phyloP scores from a whole-genome alignment of 2,797 vertebrate genomes.

The Jordanella pulchra region DNA sequence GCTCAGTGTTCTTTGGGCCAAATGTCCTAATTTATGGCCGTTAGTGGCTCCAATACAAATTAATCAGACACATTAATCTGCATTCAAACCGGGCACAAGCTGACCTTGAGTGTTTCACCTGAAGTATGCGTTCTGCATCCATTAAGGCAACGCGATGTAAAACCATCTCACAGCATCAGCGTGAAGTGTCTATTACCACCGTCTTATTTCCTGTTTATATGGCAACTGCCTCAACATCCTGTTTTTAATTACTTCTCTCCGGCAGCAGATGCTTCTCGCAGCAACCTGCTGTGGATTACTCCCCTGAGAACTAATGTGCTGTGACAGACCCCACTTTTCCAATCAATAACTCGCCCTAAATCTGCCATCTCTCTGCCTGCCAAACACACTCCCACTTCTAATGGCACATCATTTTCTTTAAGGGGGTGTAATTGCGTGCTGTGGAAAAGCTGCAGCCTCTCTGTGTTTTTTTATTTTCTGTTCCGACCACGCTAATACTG shows the following conservation, averaged over 20 bases:
- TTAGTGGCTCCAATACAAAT: slow-evolving; percentile 49
- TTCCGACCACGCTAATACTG: slow-evolving; percentile 62
- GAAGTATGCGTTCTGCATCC: slow-evolving; percentile 73
- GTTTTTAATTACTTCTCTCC: slow-evolving; percentile 84
- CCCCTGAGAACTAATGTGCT: slow-evolving; percentile 85
- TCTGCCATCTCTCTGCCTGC: slow-evolving; percentile 83
- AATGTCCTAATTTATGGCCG: slow-evolving; percentile 56
- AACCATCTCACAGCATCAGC: slow-evolving; percentile 76
- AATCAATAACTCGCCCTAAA: slow-evolving; percentile 86
- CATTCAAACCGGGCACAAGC: slow-evolving; percentile 67
- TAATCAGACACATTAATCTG: slow-evolving; percentile 71
- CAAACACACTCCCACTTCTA: slow-evolving; percentile 80
- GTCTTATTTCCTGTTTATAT: slow-evolving; percentile 85
- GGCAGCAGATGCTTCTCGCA: slow-evolving; percentile 82
- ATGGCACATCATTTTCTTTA: slow-evolving; percentile 82
- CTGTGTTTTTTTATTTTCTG: slow-evolving; percentile 41
- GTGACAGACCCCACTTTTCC: slow-evolving; percentile 86
- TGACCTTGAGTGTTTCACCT: slow-evolving; percentile 79
- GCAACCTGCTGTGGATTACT: slow-evolving; percentile 83
- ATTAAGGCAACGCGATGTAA: slow-evolving; percentile 73
- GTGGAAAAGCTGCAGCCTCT: slow-evolving; percentile 57
- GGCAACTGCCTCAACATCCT: slow-evolving; percentile 84
- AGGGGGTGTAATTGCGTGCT: slow-evolving; percentile 78
- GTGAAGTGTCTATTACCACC: slow-evolving; percentile 81
- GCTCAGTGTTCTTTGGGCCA: slow-evolving; percentile 41